Evolutionary conservation across 2,113 vertebrate species (phyloP).

Genomic region (Triplophysa tibetana): DNA sequence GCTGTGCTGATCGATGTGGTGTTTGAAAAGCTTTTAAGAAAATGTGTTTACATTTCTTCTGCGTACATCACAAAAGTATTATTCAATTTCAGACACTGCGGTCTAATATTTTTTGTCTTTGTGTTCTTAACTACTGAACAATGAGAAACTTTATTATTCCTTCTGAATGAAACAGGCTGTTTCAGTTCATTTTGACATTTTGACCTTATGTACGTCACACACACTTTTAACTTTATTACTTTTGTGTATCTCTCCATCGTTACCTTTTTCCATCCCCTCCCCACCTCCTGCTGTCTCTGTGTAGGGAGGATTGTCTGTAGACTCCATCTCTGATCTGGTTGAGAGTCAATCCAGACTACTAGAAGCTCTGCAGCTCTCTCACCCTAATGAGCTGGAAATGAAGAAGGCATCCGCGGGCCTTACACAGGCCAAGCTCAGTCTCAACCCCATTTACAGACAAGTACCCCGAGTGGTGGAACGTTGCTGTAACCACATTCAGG

Average conservation of each 20-base stretch:
- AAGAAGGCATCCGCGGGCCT: conserved; percentile 69
- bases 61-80: background rate
- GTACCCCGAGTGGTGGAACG: conserved; percentile 87
- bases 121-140: conserved; percentile 12
- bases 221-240: no score
- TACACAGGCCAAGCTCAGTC: conserved; percentile 77
- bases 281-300: background rate
- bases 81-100: conserved; percentile 32
- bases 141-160: background rate
- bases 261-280: background rate
- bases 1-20: background rate
- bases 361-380: conserved; percentile 89
- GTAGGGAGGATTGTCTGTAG: conserved; percentile 87
- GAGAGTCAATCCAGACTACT: conserved; percentile 83
- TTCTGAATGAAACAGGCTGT: background rate
- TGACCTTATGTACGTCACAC: background rate
- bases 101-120: conserved; percentile 32
- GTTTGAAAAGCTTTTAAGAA: conserved; percentile 32
- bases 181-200: background rate
- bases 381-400: conserved; percentile 81
- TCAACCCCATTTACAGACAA: conserved; percentile 89
- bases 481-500: conserved; percentile 88
- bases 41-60: conserved; percentile 43
- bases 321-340: conserved; percentile 87
- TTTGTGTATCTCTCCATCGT: background rate